Base-by-base conservation (phyloP, 1,140 invertebrate genomes). In the Psix sp. region DNA sequence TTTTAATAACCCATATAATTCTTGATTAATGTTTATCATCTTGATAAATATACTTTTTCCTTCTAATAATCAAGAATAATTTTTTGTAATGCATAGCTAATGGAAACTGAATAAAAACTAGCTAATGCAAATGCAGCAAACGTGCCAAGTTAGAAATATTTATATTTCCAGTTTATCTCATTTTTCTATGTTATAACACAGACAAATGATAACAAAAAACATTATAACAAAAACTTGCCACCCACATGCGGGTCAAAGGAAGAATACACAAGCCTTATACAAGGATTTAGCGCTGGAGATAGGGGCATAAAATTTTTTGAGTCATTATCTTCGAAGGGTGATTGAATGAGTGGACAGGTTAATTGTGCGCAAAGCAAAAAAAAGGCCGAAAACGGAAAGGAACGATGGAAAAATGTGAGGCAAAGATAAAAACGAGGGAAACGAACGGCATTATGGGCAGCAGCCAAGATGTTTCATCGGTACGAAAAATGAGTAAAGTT, bases 401-500 rank as follows among this genome's bases (percentile, higher is more conserved):
- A 9, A 16, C 1, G n/a, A 42, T 15, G 13, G 24, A 48, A 46
- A 26, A 51, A 18, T 4, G 10, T 1, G 24, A 40, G 36, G 18
- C 21, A 21, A 45, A 31, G 45, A 33, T 29, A 48, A 26, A 49
- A 57, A 65, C 40, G 33, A 0, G 42, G 33, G 0, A 56, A 39
- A 36, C 35, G 54, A 31, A 46, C 33, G 40, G 21, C 66, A 71
- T 71, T 62, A 71, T 48, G 18, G 59, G 26, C 42, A 60, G 66
- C 45, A 62, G 66, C 59, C 70, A 57, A 60, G 68, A 68, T 76
- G 73, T 68, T 72, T 65, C 57, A 73, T 73, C 63, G 40, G 20
- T 20, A 63, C 74, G 62, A 73, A 68, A 73, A 73, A 65, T 75
- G 54, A 68, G 62, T 70, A 68, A 72, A 68, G 68, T 60, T 42